phyloP scores from a whole-genome alignment of 2,113 vertebrate species.

The Pseudolaguvia tuberculata region DNA sequence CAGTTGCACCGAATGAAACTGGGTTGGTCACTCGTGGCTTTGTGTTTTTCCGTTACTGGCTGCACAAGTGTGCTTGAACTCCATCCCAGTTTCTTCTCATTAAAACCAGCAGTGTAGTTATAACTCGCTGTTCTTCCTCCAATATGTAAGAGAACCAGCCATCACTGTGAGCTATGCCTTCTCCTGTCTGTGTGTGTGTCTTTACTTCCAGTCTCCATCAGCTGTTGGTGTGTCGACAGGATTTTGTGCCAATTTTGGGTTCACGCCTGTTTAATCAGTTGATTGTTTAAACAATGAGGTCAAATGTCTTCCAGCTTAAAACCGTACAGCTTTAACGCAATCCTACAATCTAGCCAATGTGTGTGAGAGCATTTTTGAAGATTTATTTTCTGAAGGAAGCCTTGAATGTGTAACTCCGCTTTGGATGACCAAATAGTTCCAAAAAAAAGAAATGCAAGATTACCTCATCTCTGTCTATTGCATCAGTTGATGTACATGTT shows the following conservation, averaged over 20 bases:
- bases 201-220: background rate
- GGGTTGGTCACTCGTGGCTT: conserved; percentile 13
- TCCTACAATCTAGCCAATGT: background rate
- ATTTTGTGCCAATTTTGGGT: background rate
- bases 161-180: conserved; percentile 45
- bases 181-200: background rate
- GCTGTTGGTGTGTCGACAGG: background rate
- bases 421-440: background rate
- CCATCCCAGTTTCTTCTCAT: conserved; percentile 9
- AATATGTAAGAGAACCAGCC: conserved; percentile 22
- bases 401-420: background rate
- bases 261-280: background rate
- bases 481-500: background rate
- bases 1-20: conserved; percentile 34
- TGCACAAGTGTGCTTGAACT: conserved; percentile 33
- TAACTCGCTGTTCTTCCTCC: conserved; percentile 10
- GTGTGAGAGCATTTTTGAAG: background rate
- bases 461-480: background rate
- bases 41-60: conserved; percentile 26
- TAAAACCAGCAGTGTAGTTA: background rate
- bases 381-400: background rate
- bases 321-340: background rate
- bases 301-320: conserved; percentile 11
- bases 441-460: background rate
- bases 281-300: background rate